A percentile compares a stretch with the other conserved stretches of the same genome.
Evolutionary conservation across 1,140 invertebrate species (phyloP).

Genomic region (Plectus sambesii): DNA sequence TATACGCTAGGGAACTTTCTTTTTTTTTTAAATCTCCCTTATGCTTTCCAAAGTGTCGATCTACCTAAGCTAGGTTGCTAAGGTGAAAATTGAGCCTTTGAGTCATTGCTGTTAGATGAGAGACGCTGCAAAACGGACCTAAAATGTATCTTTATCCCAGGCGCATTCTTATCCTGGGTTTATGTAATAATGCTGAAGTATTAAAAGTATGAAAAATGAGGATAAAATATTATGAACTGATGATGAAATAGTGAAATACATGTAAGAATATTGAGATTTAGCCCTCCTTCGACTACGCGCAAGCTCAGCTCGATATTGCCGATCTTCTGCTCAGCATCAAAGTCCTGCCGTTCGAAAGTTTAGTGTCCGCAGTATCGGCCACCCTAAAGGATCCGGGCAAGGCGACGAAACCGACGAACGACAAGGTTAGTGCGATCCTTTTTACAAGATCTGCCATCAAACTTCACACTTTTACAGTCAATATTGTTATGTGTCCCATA

Average conservation of each 20-base stretch:
- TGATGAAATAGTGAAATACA: too few species aligned
- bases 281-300: slow-evolving; percentile 32
- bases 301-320: slow-evolving; percentile 33
- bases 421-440: background rate
- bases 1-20: too few species aligned
- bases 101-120: slow-evolving; percentile 16
- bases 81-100: slow-evolving; percentile 10
- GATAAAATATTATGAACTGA: too few species aligned
- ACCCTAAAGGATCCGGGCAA: slow-evolving; percentile 63
- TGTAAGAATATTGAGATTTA: too few species aligned
- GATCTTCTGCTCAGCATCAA: slow-evolving; percentile 52
- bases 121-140: slow-evolving; percentile 16
- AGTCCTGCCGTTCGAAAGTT: slow-evolving; percentile 69
- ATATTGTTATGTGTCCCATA: too few species aligned
- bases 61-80: slow-evolving; percentile 7
- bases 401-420: slow-evolving; percentile 31
- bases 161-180: slow-evolving; percentile 15
- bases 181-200: too few species aligned
- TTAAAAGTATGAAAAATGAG: too few species aligned
- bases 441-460: slow-evolving; percentile 8
- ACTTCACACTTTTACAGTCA: too few species aligned
- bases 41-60: slow-evolving; percentile 4
- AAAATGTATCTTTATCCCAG: slow-evolving; percentile 6
- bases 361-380: slow-evolving; percentile 73
- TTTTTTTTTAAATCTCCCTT: too few species aligned